Percentiles rank a stretch among this genome's conserved stretches.
Conservation (phyloP, 2,888 invertebrate genomes). For the Chrysolina americana region DNA sequence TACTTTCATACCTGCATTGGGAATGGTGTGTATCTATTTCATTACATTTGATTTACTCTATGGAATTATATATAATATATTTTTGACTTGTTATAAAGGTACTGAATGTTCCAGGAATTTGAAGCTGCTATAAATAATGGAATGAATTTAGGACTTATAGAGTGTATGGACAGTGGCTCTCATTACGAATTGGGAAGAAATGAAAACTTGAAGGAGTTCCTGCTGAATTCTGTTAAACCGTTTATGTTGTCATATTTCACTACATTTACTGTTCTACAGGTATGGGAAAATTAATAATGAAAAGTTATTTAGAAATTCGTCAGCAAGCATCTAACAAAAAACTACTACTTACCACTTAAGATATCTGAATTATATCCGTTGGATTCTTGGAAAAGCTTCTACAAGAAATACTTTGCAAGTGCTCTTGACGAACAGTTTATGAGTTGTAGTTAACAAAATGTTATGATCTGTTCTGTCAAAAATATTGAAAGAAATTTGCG, state of each 20-base stretch:
- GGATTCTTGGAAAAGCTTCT: too few relatives aligned
- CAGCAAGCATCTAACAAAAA: too few relatives aligned
- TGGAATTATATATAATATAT: not conserved
- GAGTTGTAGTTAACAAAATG: too few relatives aligned
- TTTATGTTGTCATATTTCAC: conserved; percentile 75
- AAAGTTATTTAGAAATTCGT: too few relatives aligned
- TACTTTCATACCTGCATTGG: conserved; percentile 69
- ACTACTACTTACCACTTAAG: too few relatives aligned
- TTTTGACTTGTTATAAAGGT: not conserved
- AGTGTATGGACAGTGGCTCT: conserved; percentile 54
- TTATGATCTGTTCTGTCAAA: too few relatives aligned
- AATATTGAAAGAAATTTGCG: too few relatives aligned
- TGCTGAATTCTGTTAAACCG: conserved; percentile 77
- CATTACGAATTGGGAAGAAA: conserved; percentile 68
- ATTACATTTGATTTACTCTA: not conserved
- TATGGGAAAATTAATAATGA: conserved; percentile 56
- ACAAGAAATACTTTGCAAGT: too few relatives aligned
- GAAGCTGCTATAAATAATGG: conserved; percentile 67
- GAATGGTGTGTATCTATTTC: conserved; percentile 68
- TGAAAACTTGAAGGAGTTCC: conserved; percentile 70
- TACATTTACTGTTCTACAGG: conserved; percentile 71
- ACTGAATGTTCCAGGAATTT: conserved; percentile 64
- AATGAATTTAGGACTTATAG: conserved; percentile 62
- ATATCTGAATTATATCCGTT: too few relatives aligned
- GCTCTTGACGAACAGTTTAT: too few relatives aligned